These are phyloP conservation scores for Leucophenga varia DNA, from an alignment of 1,140 invertebrate genomes.

Conservation along the genomic window DNA sequence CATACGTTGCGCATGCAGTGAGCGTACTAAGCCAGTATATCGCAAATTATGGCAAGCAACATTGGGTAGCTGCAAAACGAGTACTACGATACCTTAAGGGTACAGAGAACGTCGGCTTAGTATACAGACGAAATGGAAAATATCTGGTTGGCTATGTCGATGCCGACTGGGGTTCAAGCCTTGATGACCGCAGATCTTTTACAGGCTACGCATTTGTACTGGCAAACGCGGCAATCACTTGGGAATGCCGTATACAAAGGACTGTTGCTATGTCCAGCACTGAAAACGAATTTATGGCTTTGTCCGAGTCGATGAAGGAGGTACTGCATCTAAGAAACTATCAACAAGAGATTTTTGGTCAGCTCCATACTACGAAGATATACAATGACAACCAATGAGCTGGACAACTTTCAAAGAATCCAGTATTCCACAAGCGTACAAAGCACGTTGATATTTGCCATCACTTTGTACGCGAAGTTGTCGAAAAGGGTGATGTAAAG, in stretches of 20 bases:
- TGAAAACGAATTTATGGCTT: conserved; percentile 57
- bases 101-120: too few relatives aligned
- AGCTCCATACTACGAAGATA: conserved; percentile 47
- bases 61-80: too few relatives aligned
- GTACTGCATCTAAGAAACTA: conserved; percentile 42
- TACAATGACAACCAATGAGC: conserved; percentile 38
- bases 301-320: conserved; percentile 49
- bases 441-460: conserved; percentile 49
- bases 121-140: too few relatives aligned
- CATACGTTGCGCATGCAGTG: too few relatives aligned
- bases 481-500: conserved; percentile 19
- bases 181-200: conserved; percentile 38
- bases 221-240: too few relatives aligned
- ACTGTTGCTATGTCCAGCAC: conserved; percentile 49
- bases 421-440: conserved; percentile 29
- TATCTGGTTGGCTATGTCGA: too few relatives aligned
- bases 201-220: conserved; percentile 43
- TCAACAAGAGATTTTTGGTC: neutral
- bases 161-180: conserved; percentile 11
- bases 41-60: too few relatives aligned
- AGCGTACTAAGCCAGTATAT: too few relatives aligned
- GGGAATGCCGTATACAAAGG: too few relatives aligned
- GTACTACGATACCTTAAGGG: too few relatives aligned
- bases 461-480: conserved; percentile 34
- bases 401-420: conserved; percentile 30